These are phyloP conservation scores for Aphis gossypii DNA, from an alignment of 1,140 invertebrate species.

Conservation along the genomic window DNA sequence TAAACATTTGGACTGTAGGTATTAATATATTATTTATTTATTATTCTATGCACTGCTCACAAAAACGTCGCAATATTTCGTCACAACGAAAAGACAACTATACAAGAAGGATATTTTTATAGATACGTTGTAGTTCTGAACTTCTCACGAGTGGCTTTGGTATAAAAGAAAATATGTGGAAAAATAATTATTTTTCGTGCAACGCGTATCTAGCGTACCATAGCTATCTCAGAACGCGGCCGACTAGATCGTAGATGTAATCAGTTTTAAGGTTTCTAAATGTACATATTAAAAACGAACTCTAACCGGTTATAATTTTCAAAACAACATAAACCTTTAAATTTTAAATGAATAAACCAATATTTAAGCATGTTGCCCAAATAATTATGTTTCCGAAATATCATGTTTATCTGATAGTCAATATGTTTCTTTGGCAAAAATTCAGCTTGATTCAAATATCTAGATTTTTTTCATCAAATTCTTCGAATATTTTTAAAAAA, in stretches of 20 bases:
- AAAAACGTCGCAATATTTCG: not conserved
- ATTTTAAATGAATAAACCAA: constrained; percentile 1
- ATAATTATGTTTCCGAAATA: not conserved
- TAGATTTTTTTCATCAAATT: not conserved
- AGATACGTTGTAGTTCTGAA: not conserved
- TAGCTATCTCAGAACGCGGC: not conserved
- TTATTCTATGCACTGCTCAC: not conserved
- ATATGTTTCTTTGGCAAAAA: not conserved
- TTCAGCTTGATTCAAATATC: not conserved
- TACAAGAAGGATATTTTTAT: not conserved
- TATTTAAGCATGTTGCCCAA: not conserved
- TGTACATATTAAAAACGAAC: not conserved
- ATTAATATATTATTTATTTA: not conserved
- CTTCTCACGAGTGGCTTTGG: not conserved
- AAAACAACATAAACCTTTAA: not conserved
- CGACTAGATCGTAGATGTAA: not conserved
- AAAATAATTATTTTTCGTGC: constrained; percentile 12
- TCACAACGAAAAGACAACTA: not conserved
- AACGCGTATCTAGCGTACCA: not conserved
- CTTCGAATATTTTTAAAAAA: not conserved
- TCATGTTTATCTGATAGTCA: not conserved
- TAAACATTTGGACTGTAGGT: not conserved
- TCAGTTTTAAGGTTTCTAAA: constrained; percentile 17
- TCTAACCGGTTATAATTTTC: not conserved
- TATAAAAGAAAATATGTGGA: not conserved